Base-by-base conservation (phyloP, 2,888 invertebrate genomes). In the Rhagium mordax region DNA sequence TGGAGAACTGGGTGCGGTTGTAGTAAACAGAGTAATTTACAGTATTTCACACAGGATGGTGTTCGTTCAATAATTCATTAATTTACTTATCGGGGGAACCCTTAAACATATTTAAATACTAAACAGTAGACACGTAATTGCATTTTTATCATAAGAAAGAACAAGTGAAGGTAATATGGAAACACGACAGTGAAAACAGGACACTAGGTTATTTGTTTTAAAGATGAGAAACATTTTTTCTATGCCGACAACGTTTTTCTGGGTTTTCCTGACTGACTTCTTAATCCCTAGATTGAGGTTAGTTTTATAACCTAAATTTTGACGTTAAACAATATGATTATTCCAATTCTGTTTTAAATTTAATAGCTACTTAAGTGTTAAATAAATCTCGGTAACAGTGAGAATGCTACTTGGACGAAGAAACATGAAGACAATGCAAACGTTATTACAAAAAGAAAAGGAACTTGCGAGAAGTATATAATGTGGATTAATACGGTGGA, bases 21-120 rank as follows among this genome's bases (percentile, higher is more conserved):
- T 59, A 59, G 33, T 59, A 59, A 59, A 59, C 59, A 59, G 18
- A 33, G 59, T 24, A 33, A 59, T 59, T 59, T 59, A 59, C 8
- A 16, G 33, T 59, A 33, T 59, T 59, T 33, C 16, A n/a, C 20
- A 59, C 59, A 59, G 29, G 27, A 59, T 27, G 5, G 27, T 59
- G 59, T 59, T 33, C 18, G 59, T 41, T 24, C 1, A 3, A 18
- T 16, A 33, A 33, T 18, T 18, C 33, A 29, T 20, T 59, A 59
- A 59, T 59, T 55, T 41, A n/a, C 5, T 15, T 15, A 41, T 41
- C 13, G 10, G 6, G 6, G 24, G 24, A 41, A n/a, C 41, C 41
- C 13, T n/a, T n/a, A 10, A n/a, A n/a, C 13, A 33, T 33, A 10
- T 10, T 13, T 10, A 13, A n/a, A 41, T n/a, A 41, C 13, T 33